Conservation (phyloP, 2,797 vertebrate species). For the Eurystomus glaucurus region DNA sequence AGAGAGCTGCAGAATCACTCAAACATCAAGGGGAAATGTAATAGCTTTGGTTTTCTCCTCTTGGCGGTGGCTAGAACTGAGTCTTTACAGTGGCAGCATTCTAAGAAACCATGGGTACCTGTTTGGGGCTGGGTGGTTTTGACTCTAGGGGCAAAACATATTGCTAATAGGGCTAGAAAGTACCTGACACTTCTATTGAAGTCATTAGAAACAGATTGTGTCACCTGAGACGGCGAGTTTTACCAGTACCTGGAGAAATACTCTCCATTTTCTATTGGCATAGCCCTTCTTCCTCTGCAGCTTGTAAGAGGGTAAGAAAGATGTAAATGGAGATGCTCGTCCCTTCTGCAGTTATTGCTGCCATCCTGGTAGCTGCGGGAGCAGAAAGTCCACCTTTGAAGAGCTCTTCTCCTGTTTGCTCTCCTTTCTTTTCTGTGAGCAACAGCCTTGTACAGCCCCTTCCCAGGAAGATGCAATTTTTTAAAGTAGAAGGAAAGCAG, state of each 20-base stretch:
- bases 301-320: neutral
- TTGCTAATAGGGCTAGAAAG: neutral
- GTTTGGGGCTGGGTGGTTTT: accelerated
- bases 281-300: neutral
- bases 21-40: neutral
- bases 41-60: neutral
- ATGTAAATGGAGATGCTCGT: neutral
- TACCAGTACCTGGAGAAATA: neutral
- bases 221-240: neutral
- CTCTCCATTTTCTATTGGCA: neutral
- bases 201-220: neutral
- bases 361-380: neutral
- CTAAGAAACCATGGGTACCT: neutral
- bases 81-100: neutral
- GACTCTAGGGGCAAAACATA: neutral
- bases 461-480: neutral
- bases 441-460: neutral
- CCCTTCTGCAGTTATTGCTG: neutral
- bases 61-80: neutral
- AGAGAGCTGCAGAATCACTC: neutral
- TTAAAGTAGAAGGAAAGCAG: neutral
- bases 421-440: neutral
- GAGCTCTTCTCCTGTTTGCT: neutral
- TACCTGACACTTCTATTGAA: neutral
- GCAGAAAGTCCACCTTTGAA: neutral